Evolutionary conservation across 2,888 invertebrate genomes (phyloP).

Genomic region (Branchellion lobata): DNA sequence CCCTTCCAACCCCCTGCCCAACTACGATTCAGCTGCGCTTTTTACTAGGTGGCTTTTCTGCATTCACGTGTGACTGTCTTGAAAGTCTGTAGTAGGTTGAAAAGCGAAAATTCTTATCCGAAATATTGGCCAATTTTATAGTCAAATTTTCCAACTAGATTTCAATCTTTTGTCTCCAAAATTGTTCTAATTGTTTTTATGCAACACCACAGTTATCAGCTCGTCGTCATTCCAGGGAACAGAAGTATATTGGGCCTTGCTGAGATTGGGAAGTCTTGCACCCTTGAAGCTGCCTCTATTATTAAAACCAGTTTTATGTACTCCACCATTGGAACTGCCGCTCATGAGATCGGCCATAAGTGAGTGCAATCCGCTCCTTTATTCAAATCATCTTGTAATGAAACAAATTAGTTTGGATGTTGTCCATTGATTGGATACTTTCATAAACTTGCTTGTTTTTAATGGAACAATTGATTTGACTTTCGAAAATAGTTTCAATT

Average conservation of each 20-base stretch:
- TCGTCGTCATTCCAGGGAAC: background rate
- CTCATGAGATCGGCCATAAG: conserved; percentile 54
- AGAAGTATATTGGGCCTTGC: conserved; percentile 34
- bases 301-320: conserved; percentile 46
- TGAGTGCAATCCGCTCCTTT: conserved; percentile 12
- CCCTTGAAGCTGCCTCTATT: conserved; percentile 38
- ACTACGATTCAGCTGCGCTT: conserved; percentile 38
- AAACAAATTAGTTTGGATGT: background rate
- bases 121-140: no score
- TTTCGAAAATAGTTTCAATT: no score
- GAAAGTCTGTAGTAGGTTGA: background rate
- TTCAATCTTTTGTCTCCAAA: no score
- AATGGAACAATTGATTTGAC: no score
- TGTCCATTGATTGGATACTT: no score
- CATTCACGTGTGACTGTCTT: no score
- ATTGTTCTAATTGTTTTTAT: no score
- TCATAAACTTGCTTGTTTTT: background rate
- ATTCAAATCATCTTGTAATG: background rate
- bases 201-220: no score
- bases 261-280: conserved; percentile 38
- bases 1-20: conserved; percentile 24
- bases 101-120: background rate
- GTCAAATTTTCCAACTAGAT: no score
- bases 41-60: conserved; percentile 38
- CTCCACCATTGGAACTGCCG: conserved; percentile 48